Conservation (phyloP, 2,113 vertebrate genomes). For the Agelaius tricolor region DNA sequence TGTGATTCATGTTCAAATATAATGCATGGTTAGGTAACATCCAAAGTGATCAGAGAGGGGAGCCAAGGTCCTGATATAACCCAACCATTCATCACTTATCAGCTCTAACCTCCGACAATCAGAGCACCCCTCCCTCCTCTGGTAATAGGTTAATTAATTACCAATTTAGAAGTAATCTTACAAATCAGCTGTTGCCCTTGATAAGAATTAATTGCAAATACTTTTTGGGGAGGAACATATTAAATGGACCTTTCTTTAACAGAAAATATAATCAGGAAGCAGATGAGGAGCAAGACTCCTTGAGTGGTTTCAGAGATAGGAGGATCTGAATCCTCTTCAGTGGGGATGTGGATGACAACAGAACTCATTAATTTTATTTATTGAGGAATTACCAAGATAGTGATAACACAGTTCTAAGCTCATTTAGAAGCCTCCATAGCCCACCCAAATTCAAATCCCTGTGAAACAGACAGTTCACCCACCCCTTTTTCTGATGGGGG, state of each 20-base stretch:
- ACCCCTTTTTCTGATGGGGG: neutral
- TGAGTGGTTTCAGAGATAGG: neutral
- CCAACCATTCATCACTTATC: constrained; percentile 51
- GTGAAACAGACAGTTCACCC: neutral
- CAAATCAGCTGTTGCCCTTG: constrained; percentile 66
- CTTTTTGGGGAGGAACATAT: constrained; percentile 54
- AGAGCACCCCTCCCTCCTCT: constrained; percentile 36
- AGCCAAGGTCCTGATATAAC: constrained; percentile 45
- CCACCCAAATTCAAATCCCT: neutral
- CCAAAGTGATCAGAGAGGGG: constrained; percentile 54
- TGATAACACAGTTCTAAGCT: constrained; percentile 25
- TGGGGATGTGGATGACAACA: neutral
- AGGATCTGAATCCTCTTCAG: constrained; percentile 18
- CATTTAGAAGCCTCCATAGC: neutral
- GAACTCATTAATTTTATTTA: constrained; percentile 58
- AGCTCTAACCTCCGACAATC: constrained; percentile 47
- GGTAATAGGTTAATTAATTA: constrained; percentile 70
- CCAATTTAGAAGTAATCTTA: constrained; percentile 64
- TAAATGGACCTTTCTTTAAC: constrained; percentile 55
- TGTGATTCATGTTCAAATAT: constrained; percentile 65
- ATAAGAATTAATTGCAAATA: constrained; percentile 67
- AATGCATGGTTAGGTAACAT: constrained; percentile 69
- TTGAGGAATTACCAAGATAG: constrained; percentile 9
- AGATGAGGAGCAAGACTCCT: constrained; percentile 7
- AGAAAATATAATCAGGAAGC: constrained; percentile 46